These are phyloP conservation scores for Tachuris rubrigastra DNA, from an alignment of 2,113 vertebrate genomes.

Conservation along the genomic window DNA sequence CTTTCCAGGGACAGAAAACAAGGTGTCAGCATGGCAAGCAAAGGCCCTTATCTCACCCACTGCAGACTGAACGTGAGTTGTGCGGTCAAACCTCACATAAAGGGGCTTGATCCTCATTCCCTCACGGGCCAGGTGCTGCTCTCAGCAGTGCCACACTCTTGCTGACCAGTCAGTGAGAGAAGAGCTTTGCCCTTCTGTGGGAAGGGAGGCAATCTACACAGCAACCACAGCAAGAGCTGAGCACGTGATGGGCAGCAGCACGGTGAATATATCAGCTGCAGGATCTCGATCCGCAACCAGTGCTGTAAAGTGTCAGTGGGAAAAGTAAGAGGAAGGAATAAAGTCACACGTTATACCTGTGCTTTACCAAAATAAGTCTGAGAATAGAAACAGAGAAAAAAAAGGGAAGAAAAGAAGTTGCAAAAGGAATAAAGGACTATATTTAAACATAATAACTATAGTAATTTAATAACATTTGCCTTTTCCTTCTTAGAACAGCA, in stretches of 20 bases:
- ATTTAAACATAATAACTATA: not conserved
- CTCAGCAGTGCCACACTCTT: not conserved
- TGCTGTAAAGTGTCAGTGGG: not conserved
- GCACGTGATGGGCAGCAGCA: not conserved
- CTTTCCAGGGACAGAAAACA: not conserved
- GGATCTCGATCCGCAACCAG: not conserved
- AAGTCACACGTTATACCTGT: not conserved
- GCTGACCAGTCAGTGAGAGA: not conserved
- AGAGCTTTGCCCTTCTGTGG: not conserved
- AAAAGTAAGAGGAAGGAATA: not conserved
- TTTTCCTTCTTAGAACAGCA: not conserved
- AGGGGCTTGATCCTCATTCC: not conserved
- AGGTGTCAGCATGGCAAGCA: not conserved
- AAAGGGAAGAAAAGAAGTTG: not conserved
- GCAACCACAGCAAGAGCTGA: not conserved
- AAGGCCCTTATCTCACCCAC: not conserved
- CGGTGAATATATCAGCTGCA: not conserved
- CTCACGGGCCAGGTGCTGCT: not conserved
- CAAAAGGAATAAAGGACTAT: not conserved
- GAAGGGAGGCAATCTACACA: not conserved
- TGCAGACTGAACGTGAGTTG: not conserved
- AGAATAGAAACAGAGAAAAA: not conserved
- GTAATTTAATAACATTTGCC: not conserved
- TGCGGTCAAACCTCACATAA: fast-evolving
- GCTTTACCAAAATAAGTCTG: not conserved